A percentile compares a stretch with the other conserved stretches of the same genome.
phyloP scores from a whole-genome alignment of 1,140 invertebrate genomes.

The Aphaenogaster rudis region DNA sequence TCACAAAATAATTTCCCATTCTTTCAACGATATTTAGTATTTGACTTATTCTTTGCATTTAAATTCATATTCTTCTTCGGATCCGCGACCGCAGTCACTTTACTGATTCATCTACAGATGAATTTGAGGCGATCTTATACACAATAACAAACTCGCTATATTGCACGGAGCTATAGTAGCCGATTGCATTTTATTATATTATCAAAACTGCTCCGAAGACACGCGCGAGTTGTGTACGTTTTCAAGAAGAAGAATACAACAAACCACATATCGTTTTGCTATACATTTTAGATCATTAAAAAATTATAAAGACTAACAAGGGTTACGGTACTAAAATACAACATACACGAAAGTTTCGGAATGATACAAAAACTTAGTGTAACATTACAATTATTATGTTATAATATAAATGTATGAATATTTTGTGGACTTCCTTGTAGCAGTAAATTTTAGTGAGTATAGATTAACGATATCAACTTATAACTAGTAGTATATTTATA shows the following conservation, averaged over 20 bases:
- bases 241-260: slow-evolving; percentile 85
- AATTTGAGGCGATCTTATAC: slow-evolving; percentile 73
- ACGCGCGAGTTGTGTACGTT: slow-evolving; percentile 75
- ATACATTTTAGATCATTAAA: slow-evolving; percentile 79
- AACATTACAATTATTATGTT: slow-evolving; percentile 75
- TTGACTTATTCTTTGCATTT: slow-evolving; percentile 80
- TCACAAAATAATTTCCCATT: slow-evolving; percentile 87
- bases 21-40: slow-evolving; percentile 85
- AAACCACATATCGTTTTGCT: slow-evolving; percentile 80
- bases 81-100: slow-evolving; percentile 43
- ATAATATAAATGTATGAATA: slow-evolving; percentile 76
- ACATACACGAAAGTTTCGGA: slow-evolving; percentile 73
- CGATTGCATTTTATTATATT: slow-evolving; percentile 74
- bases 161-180: slow-evolving; percentile 77
- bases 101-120: slow-evolving; percentile 61
- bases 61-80: slow-evolving; percentile 70
- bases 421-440: slow-evolving; percentile 70
- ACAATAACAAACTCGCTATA: slow-evolving; percentile 78
- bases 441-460: slow-evolving; percentile 73
- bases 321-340: slow-evolving; percentile 77
- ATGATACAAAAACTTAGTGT: slow-evolving; percentile 79
- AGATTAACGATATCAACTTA: slow-evolving; percentile 75
- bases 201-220: slow-evolving; percentile 76
- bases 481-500: slow-evolving; percentile 76
- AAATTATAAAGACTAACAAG: slow-evolving; percentile 77